phyloP scores from a whole-genome alignment of 1,140 invertebrate species.

The Cyrtorhinus lividipennis region DNA sequence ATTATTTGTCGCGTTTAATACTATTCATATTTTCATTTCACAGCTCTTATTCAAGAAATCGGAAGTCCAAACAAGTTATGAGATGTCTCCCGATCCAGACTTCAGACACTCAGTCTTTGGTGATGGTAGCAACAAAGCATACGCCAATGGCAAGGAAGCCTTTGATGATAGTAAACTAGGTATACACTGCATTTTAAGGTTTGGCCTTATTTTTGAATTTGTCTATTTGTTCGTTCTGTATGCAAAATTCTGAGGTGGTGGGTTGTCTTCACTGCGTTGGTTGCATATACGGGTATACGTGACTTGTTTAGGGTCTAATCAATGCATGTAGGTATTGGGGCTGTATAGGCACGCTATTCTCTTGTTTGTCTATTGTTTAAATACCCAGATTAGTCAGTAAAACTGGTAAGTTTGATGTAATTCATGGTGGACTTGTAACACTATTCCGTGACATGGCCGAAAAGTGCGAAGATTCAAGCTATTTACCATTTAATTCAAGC shows the following conservation, averaged over 20 bases:
- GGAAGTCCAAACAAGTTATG: conserved; percentile 36
- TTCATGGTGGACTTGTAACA: too few species aligned
- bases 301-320: too few species aligned
- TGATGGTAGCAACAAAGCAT: conserved; percentile 28
- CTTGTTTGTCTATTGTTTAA: too few species aligned
- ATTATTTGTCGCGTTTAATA: too few species aligned
- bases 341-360: too few species aligned
- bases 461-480: too few species aligned
- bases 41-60: conserved; percentile 57
- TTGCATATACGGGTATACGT: background rate
- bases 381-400: too few species aligned
- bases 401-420: too few species aligned
- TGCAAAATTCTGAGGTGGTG: conserved; percentile 17
- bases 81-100: conserved; percentile 47
- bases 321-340: too few species aligned
- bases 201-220: conserved; percentile 21
- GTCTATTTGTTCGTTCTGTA: conserved; percentile 21
- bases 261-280: conserved; percentile 15
- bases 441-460: too few species aligned
- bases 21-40: conserved; percentile 15
- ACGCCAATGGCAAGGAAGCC: conserved; percentile 19
- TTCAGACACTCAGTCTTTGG: conserved; percentile 55
- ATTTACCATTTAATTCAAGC: too few species aligned
- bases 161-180: conserved; percentile 30
- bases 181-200: conserved; percentile 22